phyloP scores from a whole-genome alignment of 2,888 invertebrate species.

The Unio delphinus region DNA sequence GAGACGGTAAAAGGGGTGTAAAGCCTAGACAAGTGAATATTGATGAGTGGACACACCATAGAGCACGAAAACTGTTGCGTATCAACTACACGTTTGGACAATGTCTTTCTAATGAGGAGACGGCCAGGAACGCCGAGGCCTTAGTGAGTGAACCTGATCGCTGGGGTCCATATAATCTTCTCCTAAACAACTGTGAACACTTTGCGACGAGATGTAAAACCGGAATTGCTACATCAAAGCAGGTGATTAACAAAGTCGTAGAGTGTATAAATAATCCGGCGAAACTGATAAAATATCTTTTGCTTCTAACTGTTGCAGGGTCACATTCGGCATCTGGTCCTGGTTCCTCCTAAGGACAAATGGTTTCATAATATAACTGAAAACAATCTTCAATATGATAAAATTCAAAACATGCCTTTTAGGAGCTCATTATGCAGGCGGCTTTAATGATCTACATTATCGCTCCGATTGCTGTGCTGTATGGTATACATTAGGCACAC shows the following conservation, averaged over 20 bases:
- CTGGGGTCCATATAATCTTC: slow-evolving; percentile 10
- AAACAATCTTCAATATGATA: too few species aligned
- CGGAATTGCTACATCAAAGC: slow-evolving; percentile 7
- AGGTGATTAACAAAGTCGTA: not conserved
- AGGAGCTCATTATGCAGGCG: too few species aligned
- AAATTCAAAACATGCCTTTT: too few species aligned
- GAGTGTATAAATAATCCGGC: too few species aligned
- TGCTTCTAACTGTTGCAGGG: too few species aligned
- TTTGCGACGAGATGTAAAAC: slow-evolving; percentile 22
- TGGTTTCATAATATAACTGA: too few species aligned
- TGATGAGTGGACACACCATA: slow-evolving; percentile 4
- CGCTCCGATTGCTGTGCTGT: too few species aligned
- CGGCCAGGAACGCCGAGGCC: slow-evolving; percentile 6
- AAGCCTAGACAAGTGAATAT: slow-evolving; percentile 8
- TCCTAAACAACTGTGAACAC: slow-evolving; percentile 26
- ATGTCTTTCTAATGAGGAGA: slow-evolving; percentile 11
- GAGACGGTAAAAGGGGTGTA: slow-evolving; percentile 2
- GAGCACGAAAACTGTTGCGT: slow-evolving; percentile 9
- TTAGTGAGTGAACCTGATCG: slow-evolving; percentile 1
- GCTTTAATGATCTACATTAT: too few species aligned
- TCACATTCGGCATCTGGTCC: too few species aligned
- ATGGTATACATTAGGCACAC: too few species aligned
- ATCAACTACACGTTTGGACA: slow-evolving; percentile 4
- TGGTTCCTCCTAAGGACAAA: too few species aligned
- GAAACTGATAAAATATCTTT: too few species aligned